Conservation (phyloP, 2,888 invertebrate species). For the Eupithecia vulgata region DNA sequence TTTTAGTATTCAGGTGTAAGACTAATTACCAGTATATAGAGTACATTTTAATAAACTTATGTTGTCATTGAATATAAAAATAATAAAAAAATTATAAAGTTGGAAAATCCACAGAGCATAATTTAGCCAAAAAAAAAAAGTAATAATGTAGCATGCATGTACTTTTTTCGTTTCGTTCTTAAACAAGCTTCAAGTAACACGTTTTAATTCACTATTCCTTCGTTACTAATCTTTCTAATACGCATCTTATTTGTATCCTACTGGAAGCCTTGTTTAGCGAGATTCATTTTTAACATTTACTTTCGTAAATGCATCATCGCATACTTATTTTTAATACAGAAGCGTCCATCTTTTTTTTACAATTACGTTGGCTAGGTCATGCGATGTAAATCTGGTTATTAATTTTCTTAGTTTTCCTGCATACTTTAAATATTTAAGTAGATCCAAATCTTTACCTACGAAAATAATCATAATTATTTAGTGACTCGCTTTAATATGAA, state of each 20-base stretch:
- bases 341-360: neutral
- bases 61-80: no score
- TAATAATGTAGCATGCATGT: neutral
- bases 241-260: neutral
- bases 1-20: neutral
- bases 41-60: no score
- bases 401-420: neutral
- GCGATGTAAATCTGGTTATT: neutral
- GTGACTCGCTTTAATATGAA: neutral
- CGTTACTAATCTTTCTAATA: neutral
- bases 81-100: no score
- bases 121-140: no score
- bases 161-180: neutral
- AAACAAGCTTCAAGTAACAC: neutral
- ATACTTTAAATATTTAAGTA: neutral
- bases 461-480: neutral
- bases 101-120: no score
- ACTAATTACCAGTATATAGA: no score
- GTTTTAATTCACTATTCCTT: neutral
- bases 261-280: no score
- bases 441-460: neutral
- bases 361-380: neutral
- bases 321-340: neutral
- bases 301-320: neutral
- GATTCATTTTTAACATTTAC: no score